These are phyloP conservation scores for Caenorhabditis becei DNA, from an alignment of 2,888 invertebrate species.

Conservation along the genomic window DNA sequence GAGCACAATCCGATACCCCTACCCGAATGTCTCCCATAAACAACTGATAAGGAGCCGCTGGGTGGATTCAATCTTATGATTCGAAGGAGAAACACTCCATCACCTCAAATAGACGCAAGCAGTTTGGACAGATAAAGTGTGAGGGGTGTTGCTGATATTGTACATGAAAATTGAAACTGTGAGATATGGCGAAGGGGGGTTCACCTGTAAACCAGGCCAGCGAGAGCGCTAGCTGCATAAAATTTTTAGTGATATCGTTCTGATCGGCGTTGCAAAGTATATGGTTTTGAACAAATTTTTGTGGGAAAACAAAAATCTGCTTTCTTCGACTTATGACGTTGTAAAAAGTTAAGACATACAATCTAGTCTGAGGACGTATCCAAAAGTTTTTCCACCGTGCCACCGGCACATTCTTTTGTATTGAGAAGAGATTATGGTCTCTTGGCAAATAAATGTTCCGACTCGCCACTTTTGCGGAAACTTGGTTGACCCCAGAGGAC, in stretches of 20 bases:
- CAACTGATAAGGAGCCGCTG: constrained; percentile 46
- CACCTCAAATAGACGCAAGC: constrained; percentile 19
- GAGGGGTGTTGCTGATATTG: constrained; percentile 8
- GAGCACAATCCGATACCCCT: constrained; percentile 37
- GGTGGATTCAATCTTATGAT: constrained; percentile 47
- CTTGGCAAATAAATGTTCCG: constrained; percentile 25
- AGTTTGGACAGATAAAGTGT: constrained; percentile 15
- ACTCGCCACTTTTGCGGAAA: neutral
- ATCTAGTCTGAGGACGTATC: neutral
- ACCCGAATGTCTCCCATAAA: constrained; percentile 21
- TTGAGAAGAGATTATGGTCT: constrained; percentile 24
- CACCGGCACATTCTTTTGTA: constrained; percentile 5
- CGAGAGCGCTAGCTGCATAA: too few relatives aligned
- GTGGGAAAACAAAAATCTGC: too few relatives aligned
- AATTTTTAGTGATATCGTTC: too few relatives aligned
- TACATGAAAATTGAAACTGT: neutral
- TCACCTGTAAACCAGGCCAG: too few relatives aligned
- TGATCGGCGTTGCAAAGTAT: too few relatives aligned
- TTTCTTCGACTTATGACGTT: neutral
- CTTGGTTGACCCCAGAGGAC: neutral
- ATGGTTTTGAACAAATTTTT: too few relatives aligned
- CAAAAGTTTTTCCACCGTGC: neutral
- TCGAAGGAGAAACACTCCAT: constrained; percentile 13
- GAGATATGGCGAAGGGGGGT: neutral
- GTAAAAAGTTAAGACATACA: neutral